Conservation (phyloP, 2,888 invertebrate genomes). For the Nineta flava region DNA sequence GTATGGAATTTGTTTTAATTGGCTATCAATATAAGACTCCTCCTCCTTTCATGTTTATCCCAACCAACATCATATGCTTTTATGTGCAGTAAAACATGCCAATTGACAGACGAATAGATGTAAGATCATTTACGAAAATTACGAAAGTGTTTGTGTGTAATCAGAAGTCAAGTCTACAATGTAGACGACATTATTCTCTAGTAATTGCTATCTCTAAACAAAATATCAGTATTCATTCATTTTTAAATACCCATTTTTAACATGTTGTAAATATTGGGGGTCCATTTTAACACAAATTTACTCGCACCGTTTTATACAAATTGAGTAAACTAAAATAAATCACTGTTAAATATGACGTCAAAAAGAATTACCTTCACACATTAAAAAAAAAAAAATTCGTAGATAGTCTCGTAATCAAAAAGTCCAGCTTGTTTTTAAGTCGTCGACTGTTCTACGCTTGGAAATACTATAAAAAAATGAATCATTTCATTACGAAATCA, state of each 20-base stretch:
- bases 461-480: background rate
- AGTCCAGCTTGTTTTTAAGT: too few relatives aligned
- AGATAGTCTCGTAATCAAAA: too few relatives aligned
- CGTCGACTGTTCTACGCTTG: too few relatives aligned
- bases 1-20: too few relatives aligned
- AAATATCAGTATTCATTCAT: constrained; percentile 7
- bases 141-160: background rate
- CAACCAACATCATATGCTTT: too few relatives aligned
- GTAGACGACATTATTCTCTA: constrained; percentile 2
- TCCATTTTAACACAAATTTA: constrained; percentile 19
- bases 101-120: too few relatives aligned
- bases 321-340: constrained; percentile 3
- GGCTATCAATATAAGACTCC: too few relatives aligned
- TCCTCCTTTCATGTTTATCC: too few relatives aligned
- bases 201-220: background rate
- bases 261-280: constrained; percentile 24
- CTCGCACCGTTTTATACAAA: constrained; percentile 26
- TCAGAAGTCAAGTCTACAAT: background rate
- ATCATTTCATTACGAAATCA: constrained; percentile 1
- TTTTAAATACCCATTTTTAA: constrained; percentile 7
- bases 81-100: too few relatives aligned
- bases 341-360: background rate
- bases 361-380: too few relatives aligned
- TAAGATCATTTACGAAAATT: too few relatives aligned
- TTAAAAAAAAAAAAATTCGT: too few relatives aligned